Evolutionary conservation across 2,888 invertebrate species (phyloP), one percentile per base, ranked within the genome.

Genomic region (Elmis aenea): DNA sequence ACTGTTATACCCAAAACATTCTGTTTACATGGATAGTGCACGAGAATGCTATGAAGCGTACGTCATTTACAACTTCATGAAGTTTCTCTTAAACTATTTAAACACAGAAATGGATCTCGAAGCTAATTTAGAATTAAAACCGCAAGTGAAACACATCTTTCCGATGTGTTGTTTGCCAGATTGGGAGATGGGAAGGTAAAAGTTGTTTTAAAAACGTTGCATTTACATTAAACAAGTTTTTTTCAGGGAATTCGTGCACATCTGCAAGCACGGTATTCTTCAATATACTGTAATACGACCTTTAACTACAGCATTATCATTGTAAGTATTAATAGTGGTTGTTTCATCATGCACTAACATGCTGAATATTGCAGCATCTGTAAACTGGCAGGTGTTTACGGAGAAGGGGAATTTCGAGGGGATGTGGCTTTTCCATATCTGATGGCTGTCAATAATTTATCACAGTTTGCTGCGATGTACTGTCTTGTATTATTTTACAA

Each of bases 51-150:
- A 95, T 62, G 96, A 96, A 71, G 95, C 94, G 1, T 96, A 94
- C 72, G 95, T 95, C 2, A 95, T 96, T 57, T 95, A 96, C 67
- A 95, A 94, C 72, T 96, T 96, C 62, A 93, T 95, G 92, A 87
- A 86, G 59, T 96, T 88, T 65, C 73, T 96, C 51, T 71, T 95
- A 42, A 91, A 90, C 63, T 96, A 91, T 67, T 73, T 96, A 31
- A 85, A 89, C 70, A 79, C 84, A 57, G 87, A 85, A 60, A 84
- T 85, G 72, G 88, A 93, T 63, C 70, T 94, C 46, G 90, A 91
- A 64, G 83, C 83, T 2, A 77, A 79, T 39, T 72, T 90, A 55
- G 86, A 85, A 57, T 75, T 80, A 24, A 89, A 89, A 57, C 84
- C 87, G 9, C 90, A 89, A 69, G 86, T 89, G 1, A 79, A 83